phyloP scores from a whole-genome alignment of 2,113 vertebrate genomes.

The Gallinago paraguaiae region DNA sequence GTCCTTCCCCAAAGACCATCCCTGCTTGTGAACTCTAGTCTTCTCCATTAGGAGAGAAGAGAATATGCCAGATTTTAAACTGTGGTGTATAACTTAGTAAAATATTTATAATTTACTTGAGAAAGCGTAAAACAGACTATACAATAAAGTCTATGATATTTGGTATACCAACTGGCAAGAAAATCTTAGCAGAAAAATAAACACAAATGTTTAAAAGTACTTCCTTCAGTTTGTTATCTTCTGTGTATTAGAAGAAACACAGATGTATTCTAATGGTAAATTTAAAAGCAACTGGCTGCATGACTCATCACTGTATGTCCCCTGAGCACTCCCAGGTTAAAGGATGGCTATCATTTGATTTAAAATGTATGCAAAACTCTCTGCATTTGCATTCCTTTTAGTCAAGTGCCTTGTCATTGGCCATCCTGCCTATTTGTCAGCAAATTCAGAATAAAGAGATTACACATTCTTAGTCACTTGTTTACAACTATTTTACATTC shows the following conservation, averaged over 20 bases:
- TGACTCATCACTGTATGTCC: constrained; percentile 65
- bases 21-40: background rate
- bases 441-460: constrained; percentile 6
- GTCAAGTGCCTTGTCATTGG: background rate
- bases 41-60: background rate
- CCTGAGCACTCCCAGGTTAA: constrained; percentile 6
- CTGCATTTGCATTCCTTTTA: constrained; percentile 42
- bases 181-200: constrained; percentile 1
- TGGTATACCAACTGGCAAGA: background rate
- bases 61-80: background rate
- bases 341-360: background rate
- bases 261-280: background rate
- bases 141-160: background rate
- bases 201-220: background rate
- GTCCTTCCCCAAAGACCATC: background rate
- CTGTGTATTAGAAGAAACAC: constrained; percentile 41
- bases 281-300: constrained; percentile 33
- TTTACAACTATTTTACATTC: background rate
- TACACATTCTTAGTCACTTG: background rate
- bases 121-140: background rate
- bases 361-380: constrained; percentile 40
- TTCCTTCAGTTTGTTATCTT: constrained; percentile 31
- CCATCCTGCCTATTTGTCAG: background rate
- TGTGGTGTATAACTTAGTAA: background rate
- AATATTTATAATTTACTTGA: constrained; percentile 11